Evolutionary conservation across 2,113 vertebrate genomes (phyloP).

Genomic region (Theristicus caerulescens): DNA sequence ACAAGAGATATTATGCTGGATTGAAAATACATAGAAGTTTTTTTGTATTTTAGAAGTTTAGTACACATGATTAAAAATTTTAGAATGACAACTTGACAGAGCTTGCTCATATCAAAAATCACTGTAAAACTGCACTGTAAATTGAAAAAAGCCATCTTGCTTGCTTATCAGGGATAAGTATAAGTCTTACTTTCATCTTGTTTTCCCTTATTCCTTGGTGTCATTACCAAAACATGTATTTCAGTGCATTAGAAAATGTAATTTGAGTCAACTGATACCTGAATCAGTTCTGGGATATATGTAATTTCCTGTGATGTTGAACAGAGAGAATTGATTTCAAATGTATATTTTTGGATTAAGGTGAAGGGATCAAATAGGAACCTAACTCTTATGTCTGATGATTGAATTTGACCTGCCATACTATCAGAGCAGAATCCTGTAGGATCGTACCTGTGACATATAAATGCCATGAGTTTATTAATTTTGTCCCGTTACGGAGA

Average conservation of each 20-base stretch:
- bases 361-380: slow-evolving; percentile 6
- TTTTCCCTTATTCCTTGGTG: slow-evolving; percentile 27
- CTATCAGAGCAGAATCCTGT: not conserved
- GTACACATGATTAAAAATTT: not conserved
- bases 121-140: not conserved
- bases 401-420: not conserved
- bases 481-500: not conserved
- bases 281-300: not conserved
- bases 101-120: not conserved
- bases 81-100: not conserved
- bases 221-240: slow-evolving; percentile 38
- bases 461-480: not conserved
- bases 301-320: slow-evolving; percentile 40
- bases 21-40: not conserved
- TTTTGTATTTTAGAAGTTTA: not conserved
- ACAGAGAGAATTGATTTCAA: slow-evolving; percentile 41
- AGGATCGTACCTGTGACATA: not conserved
- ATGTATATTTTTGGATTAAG: slow-evolving; percentile 36
- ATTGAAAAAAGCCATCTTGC: not conserved
- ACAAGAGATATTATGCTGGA: not conserved
- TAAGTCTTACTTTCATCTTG: slow-evolving; percentile 31
- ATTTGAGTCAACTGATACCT: slow-evolving; percentile 41
- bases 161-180: not conserved
- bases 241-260: slow-evolving; percentile 45
- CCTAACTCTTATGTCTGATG: not conserved